A percentile compares a stretch with the other conserved stretches of the same genome.
These are phyloP conservation scores for Holotrichia oblita DNA, from an alignment of 1,140 invertebrate genomes.

Conservation along the genomic window DNA sequence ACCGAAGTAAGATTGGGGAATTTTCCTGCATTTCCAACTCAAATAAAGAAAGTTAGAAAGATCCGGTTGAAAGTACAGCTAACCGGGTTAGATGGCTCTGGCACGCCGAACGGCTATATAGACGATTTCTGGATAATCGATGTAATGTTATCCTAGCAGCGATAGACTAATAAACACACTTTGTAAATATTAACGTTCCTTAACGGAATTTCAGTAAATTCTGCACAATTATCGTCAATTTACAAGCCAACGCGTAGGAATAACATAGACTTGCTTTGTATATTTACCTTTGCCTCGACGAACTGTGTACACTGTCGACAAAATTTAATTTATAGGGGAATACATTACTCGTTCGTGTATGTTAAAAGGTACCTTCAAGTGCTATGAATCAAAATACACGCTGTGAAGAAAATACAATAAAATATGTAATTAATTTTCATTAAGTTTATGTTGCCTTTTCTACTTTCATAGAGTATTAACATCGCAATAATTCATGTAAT, in stretches of 20 bases:
- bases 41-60: constrained; percentile 12
- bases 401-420: neutral
- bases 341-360: neutral
- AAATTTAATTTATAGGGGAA: neutral
- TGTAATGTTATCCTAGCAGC: neutral
- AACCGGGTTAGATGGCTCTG: neutral
- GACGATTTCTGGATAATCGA: constrained; percentile 8
- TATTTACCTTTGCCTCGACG: constrained; percentile 1
- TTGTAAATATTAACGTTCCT: constrained; percentile 3
- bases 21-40: neutral
- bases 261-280: constrained; percentile 3
- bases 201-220: constrained; percentile 14
- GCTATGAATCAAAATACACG: neutral
- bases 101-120: neutral
- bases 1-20: neutral
- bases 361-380: neutral
- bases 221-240: constrained; percentile 20
- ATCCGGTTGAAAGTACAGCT: constrained; percentile 15
- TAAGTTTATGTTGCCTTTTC: no score
- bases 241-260: neutral
- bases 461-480: no score
- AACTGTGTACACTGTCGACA: neutral
- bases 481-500: no score
- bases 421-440: neutral
- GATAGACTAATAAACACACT: constrained; percentile 12